Evolutionary conservation across 2,113 vertebrate species (phyloP).

Genomic region (Oncorhynchus nerka): DNA sequence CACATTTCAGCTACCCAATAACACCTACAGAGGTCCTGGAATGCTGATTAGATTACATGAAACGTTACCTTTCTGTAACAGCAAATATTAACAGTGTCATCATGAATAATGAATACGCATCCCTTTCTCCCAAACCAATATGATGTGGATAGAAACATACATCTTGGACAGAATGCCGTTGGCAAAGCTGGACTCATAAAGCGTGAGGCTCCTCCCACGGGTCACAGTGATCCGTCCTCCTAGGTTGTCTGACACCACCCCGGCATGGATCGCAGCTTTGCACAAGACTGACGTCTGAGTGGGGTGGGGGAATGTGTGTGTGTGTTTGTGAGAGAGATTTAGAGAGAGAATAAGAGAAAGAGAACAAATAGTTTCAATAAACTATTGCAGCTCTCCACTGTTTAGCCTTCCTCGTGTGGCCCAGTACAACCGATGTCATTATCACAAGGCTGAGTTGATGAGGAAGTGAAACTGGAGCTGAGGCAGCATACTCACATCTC

Average conservation of each 20-base stretch:
- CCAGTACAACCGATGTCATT: no score
- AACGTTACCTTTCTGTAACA: not conserved
- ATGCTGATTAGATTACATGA: no score
- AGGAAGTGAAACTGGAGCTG: no score
- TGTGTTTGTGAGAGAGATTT: not conserved
- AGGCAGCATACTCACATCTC: slow-evolving; percentile 77
- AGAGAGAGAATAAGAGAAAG: not conserved
- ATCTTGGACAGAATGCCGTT: slow-evolving; percentile 83
- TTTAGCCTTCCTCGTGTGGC: no score
- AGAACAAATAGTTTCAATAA: no score
- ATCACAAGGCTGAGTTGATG: no score
- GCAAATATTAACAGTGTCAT: not conserved
- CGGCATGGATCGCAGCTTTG: slow-evolving; percentile 82
- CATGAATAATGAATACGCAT: no score
- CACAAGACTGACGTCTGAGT: slow-evolving; percentile 84
- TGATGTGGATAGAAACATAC: slow-evolving; percentile 52
- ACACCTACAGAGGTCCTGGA: no score
- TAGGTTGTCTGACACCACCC: slow-evolving; percentile 72
- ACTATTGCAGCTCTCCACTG: no score
- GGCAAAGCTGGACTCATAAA: slow-evolving; percentile 81
- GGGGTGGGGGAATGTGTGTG: not conserved
- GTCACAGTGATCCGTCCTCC: slow-evolving; percentile 77
- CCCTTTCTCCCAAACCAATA: not conserved
- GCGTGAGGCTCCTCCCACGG: slow-evolving; percentile 75
- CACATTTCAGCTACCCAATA: no score